Evolutionary conservation across 2,113 vertebrate species (phyloP), one percentile per base, ranked within the genome.

Genomic region (Eidolon helvum): DNA sequence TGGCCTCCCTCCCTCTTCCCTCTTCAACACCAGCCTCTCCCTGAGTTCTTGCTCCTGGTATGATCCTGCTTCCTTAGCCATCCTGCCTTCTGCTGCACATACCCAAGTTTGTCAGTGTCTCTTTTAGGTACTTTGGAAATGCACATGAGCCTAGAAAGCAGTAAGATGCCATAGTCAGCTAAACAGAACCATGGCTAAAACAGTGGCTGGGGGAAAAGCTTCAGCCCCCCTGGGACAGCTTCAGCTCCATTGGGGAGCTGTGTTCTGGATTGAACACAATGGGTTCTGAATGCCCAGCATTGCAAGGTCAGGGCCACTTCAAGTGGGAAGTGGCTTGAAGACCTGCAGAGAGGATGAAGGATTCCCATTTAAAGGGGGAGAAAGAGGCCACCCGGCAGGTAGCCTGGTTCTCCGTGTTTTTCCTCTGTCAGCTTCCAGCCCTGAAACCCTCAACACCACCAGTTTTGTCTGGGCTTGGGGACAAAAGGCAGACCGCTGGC

Each of bases 31-130:
- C n/a, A 40, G 30, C 43, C 14, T 26, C 33, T 26, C 0, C 33
- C 26, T 0, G 19, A n/a, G 50, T 43, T 26, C 14, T 33, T 4
- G 38, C 2, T 69, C 33, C 55, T 87, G 9, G 14, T 0, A 6
- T 21, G 45, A 16, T 12, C 33, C 9, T 16, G 5, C 50, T 50
- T 71, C 45, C 61, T 66, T 0, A 12, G 53, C 14, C 26, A 5
- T 90, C 55, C 40, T 24, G n/a, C 45, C 72, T 12, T 66, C 38
- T 7, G 16, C n/a, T 50, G 63, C 18, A 26, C 21, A 35, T 4
- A n/a, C 18, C 40, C 57, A 11, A 3, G 30, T 45, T 50, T 26
- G 65, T 30, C 63, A 40, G 33, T 0, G 21, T 88, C 33, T 72
- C 3, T 50, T 40, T 72, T 11, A 11, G 28, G 40, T n/a, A 59